phyloP scores from a whole-genome alignment of 2,888 invertebrate species.

The Caenorhabditis sulstoni region DNA sequence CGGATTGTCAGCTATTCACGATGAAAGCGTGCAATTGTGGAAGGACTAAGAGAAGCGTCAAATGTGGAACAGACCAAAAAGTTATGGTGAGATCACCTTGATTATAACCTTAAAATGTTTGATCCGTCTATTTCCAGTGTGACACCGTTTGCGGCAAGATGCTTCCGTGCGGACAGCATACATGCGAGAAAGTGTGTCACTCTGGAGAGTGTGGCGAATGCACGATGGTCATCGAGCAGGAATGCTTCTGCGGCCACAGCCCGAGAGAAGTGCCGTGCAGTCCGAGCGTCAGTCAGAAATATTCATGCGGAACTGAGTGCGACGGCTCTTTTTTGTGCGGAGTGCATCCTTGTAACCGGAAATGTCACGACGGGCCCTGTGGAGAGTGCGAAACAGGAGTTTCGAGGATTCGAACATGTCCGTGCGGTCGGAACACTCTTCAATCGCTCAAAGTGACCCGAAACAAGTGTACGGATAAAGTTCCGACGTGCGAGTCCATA shows the following conservation, averaged over 20 bases:
- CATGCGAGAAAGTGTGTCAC: slow-evolving; percentile 88
- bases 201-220: slow-evolving; percentile 88
- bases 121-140: background rate
- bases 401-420: slow-evolving; percentile 85
- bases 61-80: slow-evolving; percentile 65
- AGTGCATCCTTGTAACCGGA: slow-evolving; percentile 86
- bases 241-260: slow-evolving; percentile 87
- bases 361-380: slow-evolving; percentile 82
- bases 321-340: slow-evolving; percentile 80
- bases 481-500: slow-evolving; percentile 88
- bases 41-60: slow-evolving; percentile 60
- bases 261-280: slow-evolving; percentile 85
- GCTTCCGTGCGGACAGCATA: slow-evolving; percentile 88
- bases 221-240: slow-evolving; percentile 85
- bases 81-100: slow-evolving; percentile 52
- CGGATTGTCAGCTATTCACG: slow-evolving; percentile 85
- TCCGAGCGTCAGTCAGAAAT: slow-evolving; percentile 81
- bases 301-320: slow-evolving; percentile 38
- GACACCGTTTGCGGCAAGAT: slow-evolving; percentile 85
- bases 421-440: slow-evolving; percentile 87
- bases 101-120: background rate
- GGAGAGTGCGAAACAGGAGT: slow-evolving; percentile 85
- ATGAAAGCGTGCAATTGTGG: slow-evolving; percentile 81
- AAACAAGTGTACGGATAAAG: slow-evolving; percentile 86
- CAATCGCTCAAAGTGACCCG: slow-evolving; percentile 80